Evolutionary conservation across 1,140 invertebrate species (phyloP).

Genomic region (Lordiphosa collinella): DNA sequence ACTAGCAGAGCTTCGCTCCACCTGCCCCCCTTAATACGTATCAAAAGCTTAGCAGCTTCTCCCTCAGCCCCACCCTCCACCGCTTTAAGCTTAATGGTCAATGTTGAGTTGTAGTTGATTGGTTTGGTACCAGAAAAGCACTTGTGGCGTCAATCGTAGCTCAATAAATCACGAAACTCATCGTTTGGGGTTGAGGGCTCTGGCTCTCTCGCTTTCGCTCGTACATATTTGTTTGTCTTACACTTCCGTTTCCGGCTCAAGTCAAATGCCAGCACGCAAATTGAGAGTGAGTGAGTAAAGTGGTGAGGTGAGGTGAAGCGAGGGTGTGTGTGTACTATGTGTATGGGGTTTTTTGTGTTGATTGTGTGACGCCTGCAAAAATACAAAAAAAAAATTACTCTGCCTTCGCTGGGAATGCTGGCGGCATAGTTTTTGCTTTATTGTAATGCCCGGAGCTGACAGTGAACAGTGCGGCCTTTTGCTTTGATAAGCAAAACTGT

Average conservation of each 20-base stretch:
- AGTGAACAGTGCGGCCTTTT: conserved; percentile 16
- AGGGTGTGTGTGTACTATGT: neutral
- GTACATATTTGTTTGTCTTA: conserved; percentile 38
- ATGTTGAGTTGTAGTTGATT: conserved; percentile 2
- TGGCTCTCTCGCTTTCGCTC: too few relatives aligned
- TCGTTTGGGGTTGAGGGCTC: conserved; percentile 8
- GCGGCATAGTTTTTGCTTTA: conserved; percentile 40
- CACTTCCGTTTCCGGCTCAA: conserved; percentile 53
- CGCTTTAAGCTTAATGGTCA: too few relatives aligned
- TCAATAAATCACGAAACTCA: conserved; percentile 53
- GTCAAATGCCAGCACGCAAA: conserved; percentile 50
- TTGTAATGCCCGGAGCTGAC: conserved; percentile 7
- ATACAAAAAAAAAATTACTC: too few relatives aligned
- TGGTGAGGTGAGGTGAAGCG: neutral
- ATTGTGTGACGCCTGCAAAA: neutral
- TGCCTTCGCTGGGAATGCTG: neutral
- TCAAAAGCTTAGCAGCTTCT: too few relatives aligned
- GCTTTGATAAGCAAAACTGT: conserved; percentile 36
- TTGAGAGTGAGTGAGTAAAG: too few relatives aligned
- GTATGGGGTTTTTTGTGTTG: neutral
- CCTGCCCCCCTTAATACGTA: too few relatives aligned
- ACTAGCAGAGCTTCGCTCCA: neutral
- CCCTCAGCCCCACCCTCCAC: too few relatives aligned
- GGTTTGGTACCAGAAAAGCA: conserved; percentile 30
- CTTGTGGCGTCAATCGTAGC: conserved; percentile 51